Percentiles rank a stretch among this genome's conserved stretches.
Evolutionary conservation across 2,797 vertebrate species (phyloP).

Genomic region (Tauraco hartlaubi): DNA sequence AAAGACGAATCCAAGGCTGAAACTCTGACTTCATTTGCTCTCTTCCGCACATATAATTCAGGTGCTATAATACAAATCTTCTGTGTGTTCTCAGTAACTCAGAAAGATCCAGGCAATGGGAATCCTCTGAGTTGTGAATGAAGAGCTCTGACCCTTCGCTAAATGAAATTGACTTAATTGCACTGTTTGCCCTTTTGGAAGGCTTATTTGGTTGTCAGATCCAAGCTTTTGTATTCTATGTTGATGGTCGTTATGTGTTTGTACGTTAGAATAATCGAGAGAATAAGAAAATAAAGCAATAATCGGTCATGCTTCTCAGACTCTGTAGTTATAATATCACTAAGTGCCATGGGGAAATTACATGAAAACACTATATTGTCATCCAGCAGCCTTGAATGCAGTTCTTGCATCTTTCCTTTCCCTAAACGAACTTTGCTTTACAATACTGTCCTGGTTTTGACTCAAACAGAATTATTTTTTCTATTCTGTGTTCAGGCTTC

Average conservation of each 20-base stretch:
- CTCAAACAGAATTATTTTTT: too few species aligned
- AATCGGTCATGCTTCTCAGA: constrained; percentile 19
- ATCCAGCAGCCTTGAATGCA: not conserved
- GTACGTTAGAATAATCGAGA: constrained; percentile 2
- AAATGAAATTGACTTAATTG: not conserved
- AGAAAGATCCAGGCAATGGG: not conserved
- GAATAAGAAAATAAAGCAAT: constrained; percentile 23
- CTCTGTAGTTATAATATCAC: not conserved
- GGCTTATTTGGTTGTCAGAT: not conserved
- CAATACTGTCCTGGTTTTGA: not conserved
- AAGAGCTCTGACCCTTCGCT: not conserved
- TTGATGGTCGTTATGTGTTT: not conserved
- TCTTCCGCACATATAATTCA: not conserved
- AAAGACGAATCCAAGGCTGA: not conserved
- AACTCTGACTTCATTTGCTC: not conserved
- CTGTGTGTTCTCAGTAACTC: not conserved
- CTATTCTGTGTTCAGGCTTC: not conserved
- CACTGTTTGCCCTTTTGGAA: not conserved
- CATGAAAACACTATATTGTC: not conserved
- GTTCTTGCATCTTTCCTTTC: not conserved
- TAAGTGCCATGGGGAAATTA: constrained; percentile 3
- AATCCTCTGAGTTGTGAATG: not conserved
- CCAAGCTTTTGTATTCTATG: not conserved
- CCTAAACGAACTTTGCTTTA: not conserved
- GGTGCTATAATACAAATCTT: not conserved